Conservation (phyloP, 2,797 vertebrate genomes). For the Pantherophis vulpinus region DNA sequence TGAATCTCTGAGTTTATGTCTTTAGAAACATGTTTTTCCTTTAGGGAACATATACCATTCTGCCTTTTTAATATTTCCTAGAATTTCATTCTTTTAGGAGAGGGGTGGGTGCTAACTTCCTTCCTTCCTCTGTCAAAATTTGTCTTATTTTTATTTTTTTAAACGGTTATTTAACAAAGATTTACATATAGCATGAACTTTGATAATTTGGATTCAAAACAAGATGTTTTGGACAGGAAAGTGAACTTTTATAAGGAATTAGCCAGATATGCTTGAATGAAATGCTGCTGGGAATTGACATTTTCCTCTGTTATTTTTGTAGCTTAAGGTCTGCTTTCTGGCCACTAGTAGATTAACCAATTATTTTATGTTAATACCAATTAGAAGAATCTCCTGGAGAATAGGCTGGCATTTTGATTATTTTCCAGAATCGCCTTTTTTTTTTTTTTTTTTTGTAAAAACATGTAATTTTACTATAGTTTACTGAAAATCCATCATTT, state of each 20-base stretch:
- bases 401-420: neutral
- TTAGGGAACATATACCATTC: no score
- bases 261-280: neutral
- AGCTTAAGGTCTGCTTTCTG: neutral
- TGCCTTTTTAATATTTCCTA: no score
- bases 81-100: no score
- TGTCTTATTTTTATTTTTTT: neutral
- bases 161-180: neutral
- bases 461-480: neutral
- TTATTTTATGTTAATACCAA: neutral
- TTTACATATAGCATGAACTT: neutral
- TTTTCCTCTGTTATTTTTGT: neutral
- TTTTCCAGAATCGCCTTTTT: neutral
- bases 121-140: neutral
- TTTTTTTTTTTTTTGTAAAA: neutral
- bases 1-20: no score
- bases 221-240: neutral
- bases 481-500: neutral
- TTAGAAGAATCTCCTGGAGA: neutral
- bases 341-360: neutral
- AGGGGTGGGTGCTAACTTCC: no score
- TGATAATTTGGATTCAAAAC: neutral
- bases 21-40: no score
- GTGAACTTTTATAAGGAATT: neutral
- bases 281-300: neutral